Evolutionary conservation across 2,113 vertebrate genomes (phyloP).

Genomic region (Pyxicephalus adspersus): DNA sequence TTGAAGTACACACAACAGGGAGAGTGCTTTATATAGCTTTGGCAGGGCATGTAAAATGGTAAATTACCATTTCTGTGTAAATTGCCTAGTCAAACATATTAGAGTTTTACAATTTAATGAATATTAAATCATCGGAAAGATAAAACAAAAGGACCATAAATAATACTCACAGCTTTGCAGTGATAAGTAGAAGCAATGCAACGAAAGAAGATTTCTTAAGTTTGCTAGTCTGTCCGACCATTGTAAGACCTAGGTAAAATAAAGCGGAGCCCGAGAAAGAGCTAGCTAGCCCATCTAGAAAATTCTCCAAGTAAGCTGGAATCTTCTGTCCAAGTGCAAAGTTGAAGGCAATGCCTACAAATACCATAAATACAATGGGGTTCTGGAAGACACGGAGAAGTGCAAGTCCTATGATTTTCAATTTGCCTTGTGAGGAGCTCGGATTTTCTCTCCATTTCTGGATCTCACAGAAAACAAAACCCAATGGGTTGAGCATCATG

Average conservation of each 20-base stretch:
- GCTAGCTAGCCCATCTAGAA: constrained; percentile 91
- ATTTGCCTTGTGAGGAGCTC: constrained; percentile 81
- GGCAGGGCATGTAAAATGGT: not conserved
- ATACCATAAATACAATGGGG: constrained; percentile 96
- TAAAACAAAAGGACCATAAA: constrained; percentile 32
- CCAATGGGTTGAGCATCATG: constrained; percentile 93
- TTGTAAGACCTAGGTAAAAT: constrained; percentile 95
- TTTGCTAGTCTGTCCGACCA: constrained; percentile 92
- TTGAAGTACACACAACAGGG: not conserved
- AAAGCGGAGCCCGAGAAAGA: constrained; percentile 95
- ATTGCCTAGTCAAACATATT: not conserved
- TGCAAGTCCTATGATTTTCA: constrained; percentile 82
- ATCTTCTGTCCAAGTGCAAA: constrained; percentile 88
- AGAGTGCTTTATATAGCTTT: not conserved
- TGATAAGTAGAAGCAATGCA: constrained; percentile 90
- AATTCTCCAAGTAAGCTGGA: constrained; percentile 86
- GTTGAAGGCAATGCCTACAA: constrained; percentile 89
- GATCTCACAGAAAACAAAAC: constrained; percentile 95
- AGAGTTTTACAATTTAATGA: not conserved
- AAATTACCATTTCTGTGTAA: not conserved
- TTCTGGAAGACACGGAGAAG: constrained; percentile 89
- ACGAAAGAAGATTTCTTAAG: constrained; percentile 88
- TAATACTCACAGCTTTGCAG: constrained; percentile 94
- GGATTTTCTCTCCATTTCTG: constrained; percentile 87
- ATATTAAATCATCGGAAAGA: not conserved